Evolutionary conservation across 2,113 vertebrate genomes (phyloP).

Genomic region (Mirounga angustirostris): DNA sequence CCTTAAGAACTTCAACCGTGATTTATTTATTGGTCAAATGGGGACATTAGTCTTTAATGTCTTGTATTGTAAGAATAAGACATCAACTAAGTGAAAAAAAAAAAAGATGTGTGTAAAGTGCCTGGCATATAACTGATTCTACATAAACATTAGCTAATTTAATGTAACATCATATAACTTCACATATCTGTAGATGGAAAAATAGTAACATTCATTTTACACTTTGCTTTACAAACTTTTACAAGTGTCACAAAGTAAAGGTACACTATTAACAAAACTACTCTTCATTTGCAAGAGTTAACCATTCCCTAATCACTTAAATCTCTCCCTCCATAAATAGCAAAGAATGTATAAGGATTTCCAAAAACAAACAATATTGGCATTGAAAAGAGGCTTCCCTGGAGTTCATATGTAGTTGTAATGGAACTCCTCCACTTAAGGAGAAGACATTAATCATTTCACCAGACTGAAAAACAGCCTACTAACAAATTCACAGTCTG

Average conservation of each 20-base stretch:
- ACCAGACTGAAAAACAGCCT: background rate
- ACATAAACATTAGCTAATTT: background rate
- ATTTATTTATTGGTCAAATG: background rate
- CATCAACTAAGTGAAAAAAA: background rate
- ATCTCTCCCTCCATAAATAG: background rate
- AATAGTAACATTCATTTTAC: background rate
- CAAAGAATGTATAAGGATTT: background rate
- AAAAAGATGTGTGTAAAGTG: background rate
- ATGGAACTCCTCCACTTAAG: background rate
- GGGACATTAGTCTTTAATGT: background rate
- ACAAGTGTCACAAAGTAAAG: background rate
- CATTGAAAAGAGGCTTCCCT: background rate
- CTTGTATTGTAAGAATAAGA: background rate
- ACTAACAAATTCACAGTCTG: background rate
- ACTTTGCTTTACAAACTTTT: background rate
- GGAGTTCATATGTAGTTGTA: background rate
- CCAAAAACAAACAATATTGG: background rate
- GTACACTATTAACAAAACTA: background rate
- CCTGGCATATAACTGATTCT: background rate
- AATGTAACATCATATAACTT: background rate
- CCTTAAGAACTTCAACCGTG: background rate
- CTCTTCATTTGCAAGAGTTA: background rate
- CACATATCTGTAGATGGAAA: background rate
- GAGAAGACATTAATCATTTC: slow-evolving; percentile 2
- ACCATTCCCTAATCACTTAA: background rate